Evolutionary conservation across 1,140 invertebrate genomes (phyloP), one percentile per base, ranked within the genome.

Genomic region (Aphelinus atriplicis): DNA sequence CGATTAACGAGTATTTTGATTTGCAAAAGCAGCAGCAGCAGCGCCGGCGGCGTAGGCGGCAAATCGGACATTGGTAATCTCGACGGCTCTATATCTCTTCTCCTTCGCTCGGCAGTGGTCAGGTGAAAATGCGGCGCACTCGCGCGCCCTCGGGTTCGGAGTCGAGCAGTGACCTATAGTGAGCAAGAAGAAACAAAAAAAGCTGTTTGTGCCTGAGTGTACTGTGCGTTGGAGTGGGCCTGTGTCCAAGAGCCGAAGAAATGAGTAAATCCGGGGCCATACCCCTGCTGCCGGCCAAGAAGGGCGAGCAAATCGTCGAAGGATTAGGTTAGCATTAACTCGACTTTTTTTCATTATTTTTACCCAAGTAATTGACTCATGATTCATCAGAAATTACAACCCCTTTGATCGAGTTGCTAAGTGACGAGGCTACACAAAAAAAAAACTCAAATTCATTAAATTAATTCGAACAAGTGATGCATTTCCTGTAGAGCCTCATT

Each of bases 221-320:
- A 26, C 72, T 72, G 45, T 78, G 56, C 69, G 53, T 1, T 58
- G 48, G 74, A 66, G 61, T 67, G 70, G 67, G 70, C 46, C 53
- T 60, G n/a, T 26, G 47, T n/a, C 9, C 43, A 48, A 61, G 57
- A n/a, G 4, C 26, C 26, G 45, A 5, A 74, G 76, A 82, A 72
- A 87, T 87, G 86, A 86, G 84, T 78, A 81, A 73, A 77, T 82
- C 81, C 69, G 84, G 82, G 62, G 86, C 86, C 0, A 87, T 85
- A 73, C 86, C 84, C 9, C 78, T 87, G 72, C 80, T 87, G 47
- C 77, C 85, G 73, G 85, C 82, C 57, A 83, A 79, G 75, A 85
- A 84, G 77, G 85, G 83, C 65, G 26, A 26, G 26, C 80, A 84
- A 68, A 80, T 85, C 50, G 76, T 81, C 71, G 85, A 86, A 80